Conservation (phyloP, 2,797 vertebrate species). For the Enteromius mattozi region DNA sequence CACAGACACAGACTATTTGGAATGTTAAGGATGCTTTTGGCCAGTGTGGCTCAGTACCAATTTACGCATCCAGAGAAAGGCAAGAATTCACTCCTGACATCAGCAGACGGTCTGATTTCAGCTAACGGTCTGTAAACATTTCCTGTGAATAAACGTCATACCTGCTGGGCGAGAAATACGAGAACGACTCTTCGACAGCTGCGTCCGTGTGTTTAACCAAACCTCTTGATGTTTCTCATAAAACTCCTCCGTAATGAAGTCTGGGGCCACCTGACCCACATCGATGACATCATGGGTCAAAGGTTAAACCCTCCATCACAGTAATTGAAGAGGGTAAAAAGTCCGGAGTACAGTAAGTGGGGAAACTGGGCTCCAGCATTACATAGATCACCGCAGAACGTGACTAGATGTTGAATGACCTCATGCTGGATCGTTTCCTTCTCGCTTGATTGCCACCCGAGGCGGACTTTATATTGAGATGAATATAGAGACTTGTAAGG, state of each 20-base stretch:
- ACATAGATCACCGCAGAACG: conserved; percentile 53
- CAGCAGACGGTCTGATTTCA: conserved; percentile 3
- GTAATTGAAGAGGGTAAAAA: conserved; percentile 70
- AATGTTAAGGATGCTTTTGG: not conserved
- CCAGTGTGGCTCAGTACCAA: not conserved
- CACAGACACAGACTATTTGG: not conserved
- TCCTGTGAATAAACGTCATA: conserved; percentile 44
- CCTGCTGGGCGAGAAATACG: conserved; percentile 38
- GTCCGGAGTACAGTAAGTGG: conserved; percentile 62
- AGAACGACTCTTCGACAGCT: conserved; percentile 52
- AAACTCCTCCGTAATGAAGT: conserved; percentile 66
- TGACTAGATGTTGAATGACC: conserved; percentile 71
- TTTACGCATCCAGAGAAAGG: not conserved
- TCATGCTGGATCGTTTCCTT: conserved; percentile 64
- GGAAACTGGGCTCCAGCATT: not conserved
- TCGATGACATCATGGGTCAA: conserved; percentile 73
- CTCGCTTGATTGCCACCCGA: conserved; percentile 65
- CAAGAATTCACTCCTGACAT: not conserved
- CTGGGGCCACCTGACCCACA: conserved; percentile 61
- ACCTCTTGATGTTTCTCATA: conserved; percentile 70
- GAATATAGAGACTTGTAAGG: not conserved
- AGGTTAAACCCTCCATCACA: conserved; percentile 68
- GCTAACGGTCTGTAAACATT: conserved; percentile 7
- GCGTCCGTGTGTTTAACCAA: conserved; percentile 63
- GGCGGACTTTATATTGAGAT: conserved; percentile 21